These are phyloP conservation scores for Lysiphlebus fabarum DNA, from an alignment of 1,140 invertebrate genomes.

Conservation along the genomic window DNA sequence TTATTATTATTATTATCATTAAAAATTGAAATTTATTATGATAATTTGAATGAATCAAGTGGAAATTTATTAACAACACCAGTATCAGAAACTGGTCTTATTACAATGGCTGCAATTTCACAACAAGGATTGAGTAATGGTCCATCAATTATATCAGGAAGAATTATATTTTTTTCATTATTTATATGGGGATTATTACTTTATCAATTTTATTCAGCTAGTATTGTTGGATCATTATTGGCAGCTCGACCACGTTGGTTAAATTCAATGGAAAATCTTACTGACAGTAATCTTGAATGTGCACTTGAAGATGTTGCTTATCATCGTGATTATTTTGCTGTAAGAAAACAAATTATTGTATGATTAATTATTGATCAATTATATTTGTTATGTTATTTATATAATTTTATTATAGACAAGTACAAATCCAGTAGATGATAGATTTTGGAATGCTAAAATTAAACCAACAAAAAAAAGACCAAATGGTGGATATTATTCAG, in stretches of 20 bases:
- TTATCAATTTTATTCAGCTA: conserved; percentile 73
- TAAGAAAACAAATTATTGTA: too few relatives aligned
- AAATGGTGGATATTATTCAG: conserved; percentile 26
- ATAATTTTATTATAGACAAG: too few relatives aligned
- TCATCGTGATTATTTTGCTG: conserved; percentile 61
- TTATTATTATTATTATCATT: conserved; percentile 27
- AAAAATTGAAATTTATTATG: conserved; percentile 26
- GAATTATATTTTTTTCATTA: conserved; percentile 61
- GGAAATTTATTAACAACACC: conserved; percentile 26
- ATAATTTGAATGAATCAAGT: background rate
- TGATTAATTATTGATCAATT: too few relatives aligned
- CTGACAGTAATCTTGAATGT: conserved; percentile 60
- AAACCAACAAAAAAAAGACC: conserved; percentile 19
- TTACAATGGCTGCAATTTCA: conserved; percentile 49
- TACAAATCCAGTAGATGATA: conserved; percentile 7
- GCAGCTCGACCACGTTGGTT: conserved; percentile 64
- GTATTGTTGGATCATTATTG: conserved; percentile 69
- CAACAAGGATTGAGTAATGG: conserved; percentile 58
- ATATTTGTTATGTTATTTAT: too few relatives aligned
- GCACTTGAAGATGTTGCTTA: conserved; percentile 64
- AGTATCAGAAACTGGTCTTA: conserved; percentile 40
- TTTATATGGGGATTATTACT: conserved; percentile 63
- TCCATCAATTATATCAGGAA: conserved; percentile 55
- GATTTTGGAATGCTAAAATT: conserved; percentile 56
- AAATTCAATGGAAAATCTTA: conserved; percentile 59